Evolutionary conservation across 2,888 invertebrate species (phyloP).

Genomic region (Nomada flava): DNA sequence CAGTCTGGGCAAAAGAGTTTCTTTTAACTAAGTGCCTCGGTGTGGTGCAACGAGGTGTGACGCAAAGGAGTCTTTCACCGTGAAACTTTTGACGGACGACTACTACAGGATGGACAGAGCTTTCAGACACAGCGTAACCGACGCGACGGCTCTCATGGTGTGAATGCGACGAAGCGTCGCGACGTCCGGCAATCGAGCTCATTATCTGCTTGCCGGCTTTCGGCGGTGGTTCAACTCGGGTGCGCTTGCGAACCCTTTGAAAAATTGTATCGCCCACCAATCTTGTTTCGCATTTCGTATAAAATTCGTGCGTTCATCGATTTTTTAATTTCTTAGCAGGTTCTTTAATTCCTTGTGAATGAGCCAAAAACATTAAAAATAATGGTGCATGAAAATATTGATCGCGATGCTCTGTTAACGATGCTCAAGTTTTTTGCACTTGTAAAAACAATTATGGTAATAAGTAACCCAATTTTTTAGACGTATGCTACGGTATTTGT

Average conservation of each 20-base stretch:
- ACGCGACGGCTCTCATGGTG: constrained; percentile 9
- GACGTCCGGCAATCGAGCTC: constrained; percentile 16
- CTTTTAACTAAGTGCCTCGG: constrained; percentile 48
- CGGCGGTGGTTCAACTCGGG: not conserved
- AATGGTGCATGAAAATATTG: no score
- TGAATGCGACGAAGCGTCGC: constrained; percentile 18
- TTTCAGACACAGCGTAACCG: constrained; percentile 45
- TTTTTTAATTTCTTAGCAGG: no score
- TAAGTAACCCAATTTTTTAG: no score
- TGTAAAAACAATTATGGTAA: no score
- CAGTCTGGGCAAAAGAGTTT: constrained; percentile 24
- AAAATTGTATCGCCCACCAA: not conserved
- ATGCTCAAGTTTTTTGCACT: no score
- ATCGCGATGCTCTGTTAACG: no score
- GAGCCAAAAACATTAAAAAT: no score
- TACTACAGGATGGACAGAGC: constrained; percentile 53
- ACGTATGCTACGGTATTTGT: no score
- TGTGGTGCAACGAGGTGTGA: constrained; percentile 55
- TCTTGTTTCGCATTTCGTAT: not conserved
- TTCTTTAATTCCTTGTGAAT: no score
- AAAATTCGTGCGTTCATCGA: not conserved
- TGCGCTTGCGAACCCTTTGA: not conserved
- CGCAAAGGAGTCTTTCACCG: constrained; percentile 54
- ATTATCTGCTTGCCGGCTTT: constrained; percentile 37
- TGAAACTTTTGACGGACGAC: constrained; percentile 66